A percentile compares a stretch with the other conserved stretches of the same genome.
phyloP scores from a whole-genome alignment of 2,113 vertebrate species.

The Garra rufa region DNA sequence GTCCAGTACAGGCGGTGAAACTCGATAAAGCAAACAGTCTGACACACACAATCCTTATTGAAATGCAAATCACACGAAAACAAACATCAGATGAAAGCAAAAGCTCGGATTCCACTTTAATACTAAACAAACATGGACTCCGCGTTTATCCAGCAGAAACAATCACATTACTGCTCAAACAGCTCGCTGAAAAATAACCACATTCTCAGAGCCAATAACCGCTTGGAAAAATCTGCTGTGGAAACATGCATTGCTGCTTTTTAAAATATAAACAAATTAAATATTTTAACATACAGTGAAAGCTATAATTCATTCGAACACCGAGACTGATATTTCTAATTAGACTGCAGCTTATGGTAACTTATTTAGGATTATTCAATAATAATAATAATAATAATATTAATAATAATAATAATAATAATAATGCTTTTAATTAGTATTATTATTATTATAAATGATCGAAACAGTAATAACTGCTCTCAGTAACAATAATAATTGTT shows the following conservation, averaged over 20 bases:
- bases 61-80: conserved; percentile 71
- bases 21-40: conserved; percentile 61
- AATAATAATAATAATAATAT: neutral
- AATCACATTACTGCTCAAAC: conserved; percentile 60
- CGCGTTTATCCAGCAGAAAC: conserved; percentile 63
- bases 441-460: neutral
- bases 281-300: neutral
- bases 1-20: conserved; percentile 31
- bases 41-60: conserved; percentile 62
- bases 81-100: conserved; percentile 68
- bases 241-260: neutral
- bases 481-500: neutral
- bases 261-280: neutral
- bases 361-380: neutral
- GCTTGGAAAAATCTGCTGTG: too few relatives aligned
- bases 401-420: neutral
- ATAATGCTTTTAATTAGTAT: too few relatives aligned
- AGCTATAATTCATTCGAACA: conserved; percentile 37
- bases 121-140: conserved; percentile 62
- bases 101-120: conserved; percentile 56
- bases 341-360: neutral
- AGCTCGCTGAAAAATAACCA: conserved; percentile 16
- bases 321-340: neutral
- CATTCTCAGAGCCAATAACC: neutral
- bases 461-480: neutral